Conservation (phyloP, 2,113 vertebrate genomes). For the Trachemys scripta region DNA sequence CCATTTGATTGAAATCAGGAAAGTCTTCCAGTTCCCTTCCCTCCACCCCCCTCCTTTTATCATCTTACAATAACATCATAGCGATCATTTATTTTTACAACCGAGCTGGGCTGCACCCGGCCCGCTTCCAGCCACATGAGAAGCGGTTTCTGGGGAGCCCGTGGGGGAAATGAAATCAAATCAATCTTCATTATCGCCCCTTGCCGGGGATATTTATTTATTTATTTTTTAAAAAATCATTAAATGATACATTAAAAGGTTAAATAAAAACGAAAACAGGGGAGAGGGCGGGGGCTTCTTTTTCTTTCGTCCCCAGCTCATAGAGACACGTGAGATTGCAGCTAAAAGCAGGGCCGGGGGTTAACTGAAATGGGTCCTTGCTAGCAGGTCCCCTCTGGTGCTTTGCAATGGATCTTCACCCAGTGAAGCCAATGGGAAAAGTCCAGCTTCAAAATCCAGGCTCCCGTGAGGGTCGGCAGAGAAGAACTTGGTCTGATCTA, state of each 20-base stretch:
- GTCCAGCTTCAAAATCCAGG: not conserved
- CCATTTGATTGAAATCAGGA: slow-evolving; percentile 16
- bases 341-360: not conserved
- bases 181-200: not conserved
- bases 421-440: not conserved
- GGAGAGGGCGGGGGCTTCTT: not conserved
- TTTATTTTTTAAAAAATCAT: not conserved
- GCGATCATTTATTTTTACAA: slow-evolving; percentile 39
- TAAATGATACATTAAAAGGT: not conserved
- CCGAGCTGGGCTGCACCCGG: not conserved
- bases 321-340: not conserved
- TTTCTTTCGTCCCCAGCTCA: not conserved
- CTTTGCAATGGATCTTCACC: not conserved
- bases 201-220: not conserved
- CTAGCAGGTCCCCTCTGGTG: not conserved
- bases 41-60: not conserved
- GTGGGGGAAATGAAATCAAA: not conserved
- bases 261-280: not conserved
- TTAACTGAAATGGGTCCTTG: too few relatives aligned
- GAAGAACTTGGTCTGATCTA: too few relatives aligned
- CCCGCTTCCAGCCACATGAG: not conserved
- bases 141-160: not conserved
- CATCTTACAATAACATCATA: slow-evolving; percentile 61
- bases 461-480: too few relatives aligned
- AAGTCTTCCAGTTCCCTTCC: not conserved